phyloP scores from a whole-genome alignment of 2,888 invertebrate genomes.

The Merodon equestris region DNA sequence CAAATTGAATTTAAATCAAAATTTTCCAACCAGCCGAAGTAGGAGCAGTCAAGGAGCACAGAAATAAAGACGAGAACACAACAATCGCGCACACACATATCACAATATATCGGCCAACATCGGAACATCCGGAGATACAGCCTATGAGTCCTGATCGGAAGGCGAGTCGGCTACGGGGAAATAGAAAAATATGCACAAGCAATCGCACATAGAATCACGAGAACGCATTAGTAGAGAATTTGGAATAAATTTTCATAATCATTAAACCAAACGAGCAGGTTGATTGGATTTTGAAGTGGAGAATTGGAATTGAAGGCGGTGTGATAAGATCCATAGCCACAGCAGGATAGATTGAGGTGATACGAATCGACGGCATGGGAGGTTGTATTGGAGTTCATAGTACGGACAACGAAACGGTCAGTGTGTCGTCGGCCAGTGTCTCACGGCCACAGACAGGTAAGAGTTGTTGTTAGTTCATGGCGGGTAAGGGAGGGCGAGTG shows the following conservation, averaged over 20 bases:
- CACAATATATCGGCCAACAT: too few relatives aligned
- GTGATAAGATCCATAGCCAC: not conserved
- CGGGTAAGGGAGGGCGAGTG: not conserved
- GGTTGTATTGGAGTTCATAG: slow-evolving; percentile 92
- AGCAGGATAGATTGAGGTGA: not conserved
- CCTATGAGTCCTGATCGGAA: slow-evolving; percentile 48
- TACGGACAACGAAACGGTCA: slow-evolving; percentile 87
- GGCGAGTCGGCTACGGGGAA: not conserved
- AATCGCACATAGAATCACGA: slow-evolving; percentile 38
- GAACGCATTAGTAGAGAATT: slow-evolving; percentile 46
- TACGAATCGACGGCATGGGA: slow-evolving; percentile 83
- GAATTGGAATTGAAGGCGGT: not conserved
- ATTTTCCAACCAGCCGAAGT: too few relatives aligned
- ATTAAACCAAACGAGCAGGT: not conserved
- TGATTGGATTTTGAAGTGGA: not conserved
- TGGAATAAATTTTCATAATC: slow-evolving; percentile 23
- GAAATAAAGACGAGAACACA: slow-evolving; percentile 45
- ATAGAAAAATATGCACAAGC: slow-evolving; percentile 63
- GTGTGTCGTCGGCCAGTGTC: slow-evolving; percentile 88
- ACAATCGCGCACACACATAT: slow-evolving; percentile 48
- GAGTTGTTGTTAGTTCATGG: slow-evolving; percentile 46
- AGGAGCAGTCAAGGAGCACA: not conserved
- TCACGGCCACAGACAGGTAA: slow-evolving; percentile 90
- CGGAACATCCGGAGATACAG: too few relatives aligned
- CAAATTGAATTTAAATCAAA: too few relatives aligned